Conservation (phyloP, 2,888 invertebrate genomes). For the Aleiodes alternator region DNA sequence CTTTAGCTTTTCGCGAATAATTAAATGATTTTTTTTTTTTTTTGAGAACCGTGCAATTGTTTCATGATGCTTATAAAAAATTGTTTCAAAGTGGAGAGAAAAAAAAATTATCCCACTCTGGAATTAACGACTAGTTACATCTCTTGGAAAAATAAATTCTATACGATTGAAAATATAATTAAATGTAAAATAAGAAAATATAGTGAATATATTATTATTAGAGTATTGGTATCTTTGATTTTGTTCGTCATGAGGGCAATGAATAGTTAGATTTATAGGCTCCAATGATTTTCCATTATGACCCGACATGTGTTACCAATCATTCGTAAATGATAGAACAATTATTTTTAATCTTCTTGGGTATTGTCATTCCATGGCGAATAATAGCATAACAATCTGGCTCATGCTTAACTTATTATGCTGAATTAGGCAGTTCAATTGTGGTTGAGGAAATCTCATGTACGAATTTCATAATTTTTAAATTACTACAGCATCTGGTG, state of each 20-base stretch:
- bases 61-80: too few relatives aligned
- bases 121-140: constrained; percentile 24
- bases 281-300: constrained; percentile 5
- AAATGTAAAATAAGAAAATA: neutral
- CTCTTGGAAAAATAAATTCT: constrained; percentile 22
- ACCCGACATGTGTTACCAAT: constrained; percentile 17
- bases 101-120: constrained; percentile 4
- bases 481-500: constrained; percentile 6
- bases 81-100: neutral
- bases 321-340: neutral
- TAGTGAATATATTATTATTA: neutral
- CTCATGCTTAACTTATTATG: constrained; percentile 8
- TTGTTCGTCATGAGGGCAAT: constrained; percentile 11
- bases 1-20: too few relatives aligned
- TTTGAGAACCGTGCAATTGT: too few relatives aligned
- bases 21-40: too few relatives aligned
- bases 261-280: neutral
- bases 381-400: neutral
- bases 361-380: constrained; percentile 25
- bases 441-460: neutral
- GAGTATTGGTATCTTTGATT: constrained; percentile 20
- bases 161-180: constrained; percentile 6
- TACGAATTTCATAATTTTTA: neutral
- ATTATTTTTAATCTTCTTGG: constrained; percentile 1
- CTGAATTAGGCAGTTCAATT: constrained; percentile 17